Base-by-base conservation (phyloP, 1,140 invertebrate genomes). In the Neotoxoptera formosana region DNA sequence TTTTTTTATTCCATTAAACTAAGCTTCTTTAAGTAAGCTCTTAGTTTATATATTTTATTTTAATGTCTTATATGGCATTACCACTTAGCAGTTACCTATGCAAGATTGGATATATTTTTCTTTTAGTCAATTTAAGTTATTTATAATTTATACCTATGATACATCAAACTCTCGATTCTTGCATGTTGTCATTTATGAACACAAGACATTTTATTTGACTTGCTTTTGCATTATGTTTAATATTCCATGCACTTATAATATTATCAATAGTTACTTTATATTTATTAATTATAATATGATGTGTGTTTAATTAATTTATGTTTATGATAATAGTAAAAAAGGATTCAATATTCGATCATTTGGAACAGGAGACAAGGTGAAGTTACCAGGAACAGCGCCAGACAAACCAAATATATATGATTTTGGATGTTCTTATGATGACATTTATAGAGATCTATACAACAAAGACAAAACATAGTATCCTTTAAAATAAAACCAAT, bases 401-500 rank as follows among this genome's bases (percentile, higher is more conserved):
- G 99, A 99, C 95, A 97, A 97, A 95, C 99, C 99, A 21, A 99
- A 99, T 95, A 97, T 99, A 93, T 99, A 99, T 95, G 99, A 99
- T 95, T 99, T 99, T 96, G 98, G 98, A 93, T 97, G 97, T 51
- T 97, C 97, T 0, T 99, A 99, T 95, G 99, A 99, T 94, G 97
- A 98, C 94, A 99, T 99, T 95, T 99, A 99, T 95, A 98, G 98
- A 95, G 99, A 99, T 96, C 96, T 99, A 48, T 95, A 97, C 94
- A 96, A 96, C 83, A 98, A 98, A 96, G 98, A 99, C 95, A 98
- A 98, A 95, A 96, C 97, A 95, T 97, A 98, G 97, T 98, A 97
- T 97, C 96, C 96, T 96, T 96, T 95, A 94, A 93, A 91, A 94
- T 93, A 76, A 94, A 41, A 41, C 45, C 21, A 30, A 45, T 84